Evolutionary conservation across 2,888 invertebrate genomes (phyloP), one percentile per base, ranked within the genome.

Genomic region (Melanostoma scalare): DNA sequence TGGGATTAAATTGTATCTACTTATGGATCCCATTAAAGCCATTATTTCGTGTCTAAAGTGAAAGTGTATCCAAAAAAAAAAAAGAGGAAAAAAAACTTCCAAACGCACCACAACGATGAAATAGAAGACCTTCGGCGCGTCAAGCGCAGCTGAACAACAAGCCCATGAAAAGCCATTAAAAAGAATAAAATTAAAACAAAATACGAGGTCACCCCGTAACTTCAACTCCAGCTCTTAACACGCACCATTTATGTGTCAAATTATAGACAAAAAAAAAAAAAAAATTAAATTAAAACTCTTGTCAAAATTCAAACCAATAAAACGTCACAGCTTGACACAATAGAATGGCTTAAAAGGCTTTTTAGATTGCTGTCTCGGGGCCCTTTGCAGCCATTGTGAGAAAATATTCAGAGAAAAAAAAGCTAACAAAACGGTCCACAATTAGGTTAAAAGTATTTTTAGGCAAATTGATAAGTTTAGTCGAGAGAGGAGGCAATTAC

Each of bases 141-240:
- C 78, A 75, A 77, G 78, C 77, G 75, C 74, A 82, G 55, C 67
- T 58, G 38, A 78, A 84, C 84, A 78, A 78, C 74, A 78, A 84
- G 60, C 46, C 68, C 48, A 44, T 65, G 65, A 68, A 63, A 73
- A 61, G 55, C 42, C 35, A 61, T 73, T 68, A 68, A 67, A 69
- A 20, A 67, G 46, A 36, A n/a, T 60, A 52, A 36, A 69, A 56
- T 5, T 40, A 56, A 33, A 50, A 53, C n/a, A 42, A 53, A 2
- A 44, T 72, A 68, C 82, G 82, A 82, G 77, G 82, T 77, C 77
- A 69, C 55, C 61, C 6, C 36, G 10, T 20, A 36, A 46, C 6
- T 9, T 30, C n/a, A 58, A 44, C 60, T 48, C n/a, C 36, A 46
- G 46, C 61, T 20, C 20, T 20, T 30, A 48, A 48, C 46, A 55